Evolutionary conservation across 2,113 vertebrate species (phyloP).

Genomic region (Stigmatopora argus): DNA sequence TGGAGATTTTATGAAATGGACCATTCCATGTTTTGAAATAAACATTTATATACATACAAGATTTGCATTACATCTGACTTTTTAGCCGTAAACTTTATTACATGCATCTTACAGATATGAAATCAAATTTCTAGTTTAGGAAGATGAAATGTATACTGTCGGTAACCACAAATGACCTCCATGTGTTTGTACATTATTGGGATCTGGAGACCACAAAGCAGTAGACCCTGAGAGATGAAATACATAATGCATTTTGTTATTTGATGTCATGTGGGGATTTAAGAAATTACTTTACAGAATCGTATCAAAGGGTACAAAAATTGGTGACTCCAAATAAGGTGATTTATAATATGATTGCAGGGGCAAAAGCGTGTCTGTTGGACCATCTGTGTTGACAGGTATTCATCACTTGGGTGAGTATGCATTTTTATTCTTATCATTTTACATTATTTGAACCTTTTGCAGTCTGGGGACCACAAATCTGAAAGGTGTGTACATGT

Average conservation of each 20-base stretch:
- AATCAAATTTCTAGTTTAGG: neutral
- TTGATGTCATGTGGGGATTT: neutral
- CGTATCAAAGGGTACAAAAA: no score
- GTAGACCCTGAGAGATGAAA: no score
- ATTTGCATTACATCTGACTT: slow-evolving; percentile 9
- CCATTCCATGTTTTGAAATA: slow-evolving; percentile 72
- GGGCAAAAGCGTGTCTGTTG: no score
- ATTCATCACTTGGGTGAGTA: neutral
- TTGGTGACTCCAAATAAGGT: neutral
- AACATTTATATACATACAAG: slow-evolving; percentile 65
- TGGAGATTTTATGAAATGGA: slow-evolving; percentile 63
- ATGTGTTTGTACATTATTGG: no score
- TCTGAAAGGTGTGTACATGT: no score
- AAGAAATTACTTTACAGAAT: neutral
- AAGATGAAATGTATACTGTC: neutral
- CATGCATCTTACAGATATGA: neutral
- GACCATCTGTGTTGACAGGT: neutral
- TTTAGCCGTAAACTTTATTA: neutral
- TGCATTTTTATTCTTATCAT: neutral
- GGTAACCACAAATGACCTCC: neutral
- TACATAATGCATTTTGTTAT: neutral
- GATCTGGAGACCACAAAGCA: no score
- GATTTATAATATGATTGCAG: neutral
- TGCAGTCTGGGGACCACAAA: neutral
- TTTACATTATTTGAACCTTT: neutral